These are phyloP conservation scores for Crotophaga sulcirostris DNA, from an alignment of 2,113 vertebrate genomes.

Conservation along the genomic window DNA sequence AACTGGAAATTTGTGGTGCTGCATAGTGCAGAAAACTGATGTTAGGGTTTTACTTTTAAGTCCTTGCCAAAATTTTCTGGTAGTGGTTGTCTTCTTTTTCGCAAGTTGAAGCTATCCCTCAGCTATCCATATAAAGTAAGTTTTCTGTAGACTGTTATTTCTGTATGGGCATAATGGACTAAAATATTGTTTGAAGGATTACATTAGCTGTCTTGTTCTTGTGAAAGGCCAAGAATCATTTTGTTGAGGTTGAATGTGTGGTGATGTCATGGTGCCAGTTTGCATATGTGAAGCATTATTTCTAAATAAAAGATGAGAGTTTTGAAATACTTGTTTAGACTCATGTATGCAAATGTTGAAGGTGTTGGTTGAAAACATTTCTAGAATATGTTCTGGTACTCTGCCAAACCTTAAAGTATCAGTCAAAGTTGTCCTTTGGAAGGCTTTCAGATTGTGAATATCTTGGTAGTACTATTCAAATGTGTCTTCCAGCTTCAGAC, in stretches of 20 bases:
- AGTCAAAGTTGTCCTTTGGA: not conserved
- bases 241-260: not conserved
- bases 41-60: not conserved
- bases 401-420: not conserved
- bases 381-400: not conserved
- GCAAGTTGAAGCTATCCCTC: not conserved
- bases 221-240: not conserved
- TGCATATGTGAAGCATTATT: not conserved
- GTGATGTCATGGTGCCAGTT: not conserved
- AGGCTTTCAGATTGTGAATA: not conserved
- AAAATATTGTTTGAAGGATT: not conserved
- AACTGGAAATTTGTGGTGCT: not conserved
- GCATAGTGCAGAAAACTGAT: not conserved
- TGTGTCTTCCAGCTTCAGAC: not conserved
- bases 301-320: not conserved
- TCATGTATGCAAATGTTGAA: not conserved
- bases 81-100: not conserved
- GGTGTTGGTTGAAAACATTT: not conserved
- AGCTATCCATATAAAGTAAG: not conserved
- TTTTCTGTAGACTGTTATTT: not conserved
- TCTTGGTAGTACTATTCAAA: not conserved
- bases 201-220: not conserved
- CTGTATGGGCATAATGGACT: not conserved
- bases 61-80: not conserved
- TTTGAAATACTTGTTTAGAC: conserved; percentile 23